Evolutionary conservation across 1,140 invertebrate genomes (phyloP), one percentile per base, ranked within the genome.

Genomic region (Elysia chlorotica): DNA sequence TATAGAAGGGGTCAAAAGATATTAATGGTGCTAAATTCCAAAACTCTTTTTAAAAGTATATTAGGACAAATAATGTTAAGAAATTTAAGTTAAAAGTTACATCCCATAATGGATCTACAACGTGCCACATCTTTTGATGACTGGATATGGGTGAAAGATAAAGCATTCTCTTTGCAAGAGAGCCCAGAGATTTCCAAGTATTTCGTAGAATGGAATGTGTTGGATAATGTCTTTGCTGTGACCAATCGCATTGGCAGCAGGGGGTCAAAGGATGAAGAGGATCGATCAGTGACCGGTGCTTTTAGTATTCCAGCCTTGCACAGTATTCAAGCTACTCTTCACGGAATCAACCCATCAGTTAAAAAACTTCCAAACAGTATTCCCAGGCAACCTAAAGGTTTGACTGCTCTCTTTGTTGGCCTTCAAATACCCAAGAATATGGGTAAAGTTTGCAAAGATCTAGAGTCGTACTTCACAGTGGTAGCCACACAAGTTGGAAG

Each of bases 121-220:
- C n/a, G 69, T n/a, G 38, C 69, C 2, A 63, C 38, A 6, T 71
- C 69, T 10, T 63, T 10, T 62, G 59, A 71, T 71, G 69, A 71
- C 37, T 71, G 69, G 69, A 59, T 71, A 23, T 71, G 69, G 69
- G 69, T 71, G 1, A 71, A 71, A 35, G 69, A 71, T 23, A 71
- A 63, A 48, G 57, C 69, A 6, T 71, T 71, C 30, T 30, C n/a
- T 30, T 35, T 62, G 30, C 6, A 25, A 25, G 36, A 61, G 33
- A 36, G 19, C 23, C 21, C 41, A 17, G 10, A 19, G 21, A 30
- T 71, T 10, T 28, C 69, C 14, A 63, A n/a, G 10, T 71, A 62
- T 25, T 30, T 71, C 35, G 38, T 71, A 5, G 36, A 71, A 25
- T 71, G 69, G 69, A 71, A 71, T 63, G 38, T 48, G 17, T 0